Percentiles rank a stretch among this genome's conserved stretches.
Conservation (phyloP, 2,888 invertebrate genomes). For the Schizaphis graminum region DNA sequence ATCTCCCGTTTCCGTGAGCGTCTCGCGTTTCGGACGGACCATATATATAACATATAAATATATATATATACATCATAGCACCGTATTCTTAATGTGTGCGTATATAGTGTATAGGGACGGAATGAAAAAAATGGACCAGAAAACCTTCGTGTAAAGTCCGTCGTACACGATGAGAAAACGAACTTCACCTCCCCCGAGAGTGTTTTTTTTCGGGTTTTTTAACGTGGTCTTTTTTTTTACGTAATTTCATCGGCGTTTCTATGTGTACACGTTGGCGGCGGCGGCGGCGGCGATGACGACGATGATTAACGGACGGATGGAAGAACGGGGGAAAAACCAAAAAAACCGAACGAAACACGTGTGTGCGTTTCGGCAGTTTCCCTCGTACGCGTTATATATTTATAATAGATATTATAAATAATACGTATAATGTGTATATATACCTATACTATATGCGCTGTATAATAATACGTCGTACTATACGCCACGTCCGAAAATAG, state of each 20-base stretch:
- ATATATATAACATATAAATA: neutral
- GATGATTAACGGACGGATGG: neutral
- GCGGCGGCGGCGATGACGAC: neutral
- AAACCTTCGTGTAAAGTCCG: conserved; percentile 37
- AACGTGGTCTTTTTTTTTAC: conserved; percentile 15
- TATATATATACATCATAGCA: neutral
- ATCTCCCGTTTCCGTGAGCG: conserved; percentile 56
- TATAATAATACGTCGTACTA: neutral
- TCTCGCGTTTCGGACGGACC: conserved; percentile 59
- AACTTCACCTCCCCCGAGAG: conserved; percentile 26
- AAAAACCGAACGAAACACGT: conserved; percentile 29
- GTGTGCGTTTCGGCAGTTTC: conserved; percentile 35
- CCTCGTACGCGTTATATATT: conserved; percentile 11
- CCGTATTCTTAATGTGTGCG: neutral
- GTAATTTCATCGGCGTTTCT: neutral
- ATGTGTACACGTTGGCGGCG: neutral
- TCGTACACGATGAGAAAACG: neutral
- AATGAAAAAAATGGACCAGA: conserved; percentile 9
- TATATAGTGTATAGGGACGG: neutral
- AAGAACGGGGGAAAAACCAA: neutral
- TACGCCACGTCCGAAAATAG: conserved; percentile 38
- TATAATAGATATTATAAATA: conserved; percentile 7
- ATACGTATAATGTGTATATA: neutral
- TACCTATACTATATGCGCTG: neutral
- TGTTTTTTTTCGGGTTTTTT: conserved; percentile 44